Percentiles rank a stretch among this genome's conserved stretches.
Evolutionary conservation across 1,140 invertebrate genomes (phyloP).

Genomic region (Thalassaphorura encarpata): DNA sequence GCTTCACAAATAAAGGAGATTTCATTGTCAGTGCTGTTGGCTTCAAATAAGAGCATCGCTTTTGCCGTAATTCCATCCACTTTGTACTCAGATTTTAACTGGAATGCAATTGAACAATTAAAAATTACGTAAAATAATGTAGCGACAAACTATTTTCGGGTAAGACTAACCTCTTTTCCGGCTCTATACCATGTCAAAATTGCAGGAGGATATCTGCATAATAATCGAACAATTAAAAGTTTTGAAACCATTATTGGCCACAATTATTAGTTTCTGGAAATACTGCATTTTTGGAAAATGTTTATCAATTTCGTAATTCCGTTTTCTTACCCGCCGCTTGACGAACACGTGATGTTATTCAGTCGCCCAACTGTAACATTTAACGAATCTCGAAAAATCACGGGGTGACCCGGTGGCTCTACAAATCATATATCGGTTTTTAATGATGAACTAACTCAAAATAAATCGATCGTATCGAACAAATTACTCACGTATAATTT

Average conservation of each 20-base stretch:
- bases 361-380: conserved; percentile 71
- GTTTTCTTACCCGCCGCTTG: conserved; percentile 81
- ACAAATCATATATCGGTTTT: too few species aligned
- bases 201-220: conserved; percentile 88
- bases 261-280: too few species aligned
- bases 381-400: conserved; percentile 74
- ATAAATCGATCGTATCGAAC: too few species aligned
- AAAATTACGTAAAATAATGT: too few species aligned
- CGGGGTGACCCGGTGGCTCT: conserved; percentile 86
- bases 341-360: conserved; percentile 78
- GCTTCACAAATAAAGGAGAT: conserved; percentile 86
- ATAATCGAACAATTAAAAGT: too few species aligned
- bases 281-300: too few species aligned
- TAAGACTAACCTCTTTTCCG: conserved; percentile 63
- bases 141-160: too few species aligned
- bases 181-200: conserved; percentile 84
- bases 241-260: too few species aligned
- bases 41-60: conserved; percentile 69
- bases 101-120: too few species aligned
- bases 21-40: conserved; percentile 83
- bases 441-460: too few species aligned
- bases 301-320: too few species aligned
- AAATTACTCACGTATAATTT: conserved; percentile 90
- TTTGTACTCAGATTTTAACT: too few species aligned
- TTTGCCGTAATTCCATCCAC: conserved; percentile 71